These are phyloP conservation scores for Drosophila pegasa DNA, from an alignment of 2,888 invertebrate species.

Conservation along the genomic window DNA sequence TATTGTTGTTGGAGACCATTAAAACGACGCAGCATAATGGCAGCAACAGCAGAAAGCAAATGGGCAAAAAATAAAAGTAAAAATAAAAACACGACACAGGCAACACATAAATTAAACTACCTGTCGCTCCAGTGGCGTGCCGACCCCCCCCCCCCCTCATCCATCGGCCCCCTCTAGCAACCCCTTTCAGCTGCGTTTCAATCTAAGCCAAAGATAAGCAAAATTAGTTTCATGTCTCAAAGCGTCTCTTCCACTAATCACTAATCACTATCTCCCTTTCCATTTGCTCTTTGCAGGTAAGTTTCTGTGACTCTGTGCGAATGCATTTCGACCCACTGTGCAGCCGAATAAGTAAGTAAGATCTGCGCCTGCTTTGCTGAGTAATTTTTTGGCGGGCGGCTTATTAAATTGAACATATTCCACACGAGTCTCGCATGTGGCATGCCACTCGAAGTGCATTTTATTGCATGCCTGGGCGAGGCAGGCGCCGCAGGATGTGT, in stretches of 20 bases:
- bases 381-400: constrained; percentile 18
- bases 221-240: constrained; percentile 67
- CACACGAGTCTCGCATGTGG: constrained; percentile 57
- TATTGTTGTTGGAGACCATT: constrained; percentile 69
- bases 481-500: constrained; percentile 76
- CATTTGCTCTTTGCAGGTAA: constrained; percentile 65
- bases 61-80: constrained; percentile 37
- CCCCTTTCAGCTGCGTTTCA: constrained; percentile 9
- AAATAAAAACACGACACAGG: constrained; percentile 31
- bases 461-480: constrained; percentile 51
- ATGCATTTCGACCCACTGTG: constrained; percentile 14
- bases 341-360: constrained; percentile 39
- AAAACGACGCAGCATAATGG: constrained; percentile 81
- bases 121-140: constrained; percentile 74
- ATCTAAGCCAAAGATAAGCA: constrained; percentile 47
- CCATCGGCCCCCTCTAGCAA: background rate
- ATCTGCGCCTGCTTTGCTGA: constrained; percentile 1
- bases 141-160: background rate
- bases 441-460: constrained; percentile 66
- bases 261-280: constrained; percentile 51
- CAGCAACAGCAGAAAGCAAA: constrained; percentile 62
- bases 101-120: constrained; percentile 82
- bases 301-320: constrained; percentile 48
- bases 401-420: constrained; percentile 57
- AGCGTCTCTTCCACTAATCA: constrained; percentile 60